Evolutionary conservation across 2,113 vertebrate species (phyloP).

Genomic region (Abramis brama): DNA sequence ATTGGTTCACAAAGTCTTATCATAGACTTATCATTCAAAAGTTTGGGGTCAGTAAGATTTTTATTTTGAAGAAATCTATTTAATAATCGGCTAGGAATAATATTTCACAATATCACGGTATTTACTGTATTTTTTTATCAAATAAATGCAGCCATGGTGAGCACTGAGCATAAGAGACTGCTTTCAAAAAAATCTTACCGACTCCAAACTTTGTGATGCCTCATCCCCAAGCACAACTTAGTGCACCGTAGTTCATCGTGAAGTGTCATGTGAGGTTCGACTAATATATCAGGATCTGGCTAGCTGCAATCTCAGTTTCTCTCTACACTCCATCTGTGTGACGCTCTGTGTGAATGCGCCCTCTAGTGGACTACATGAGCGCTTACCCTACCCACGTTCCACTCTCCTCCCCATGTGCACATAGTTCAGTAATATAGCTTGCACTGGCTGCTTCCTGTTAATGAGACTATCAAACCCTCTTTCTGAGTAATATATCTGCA

Average conservation of each 20-base stretch:
- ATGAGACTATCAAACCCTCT: background rate
- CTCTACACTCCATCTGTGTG: background rate
- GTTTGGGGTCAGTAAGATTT: too few species aligned
- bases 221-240: background rate
- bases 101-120: background rate
- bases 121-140: background rate
- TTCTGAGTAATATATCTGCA: background rate
- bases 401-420: background rate
- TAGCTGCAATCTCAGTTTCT: background rate
- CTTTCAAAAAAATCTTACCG: background rate
- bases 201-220: background rate
- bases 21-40: background rate
- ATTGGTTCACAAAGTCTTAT: background rate
- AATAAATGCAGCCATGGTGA: background rate
- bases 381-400: background rate
- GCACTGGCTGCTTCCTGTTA: background rate
- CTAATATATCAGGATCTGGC: background rate
- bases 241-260: background rate
- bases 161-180: background rate
- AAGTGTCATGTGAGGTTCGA: background rate
- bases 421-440: background rate
- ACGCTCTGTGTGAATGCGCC: slow-evolving; percentile 33
- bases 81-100: background rate
- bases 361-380: slow-evolving; percentile 44
- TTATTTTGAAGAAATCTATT: too few species aligned